phyloP scores from a whole-genome alignment of 2,797 vertebrate species.

The Sebastiscus albofasciatus region DNA sequence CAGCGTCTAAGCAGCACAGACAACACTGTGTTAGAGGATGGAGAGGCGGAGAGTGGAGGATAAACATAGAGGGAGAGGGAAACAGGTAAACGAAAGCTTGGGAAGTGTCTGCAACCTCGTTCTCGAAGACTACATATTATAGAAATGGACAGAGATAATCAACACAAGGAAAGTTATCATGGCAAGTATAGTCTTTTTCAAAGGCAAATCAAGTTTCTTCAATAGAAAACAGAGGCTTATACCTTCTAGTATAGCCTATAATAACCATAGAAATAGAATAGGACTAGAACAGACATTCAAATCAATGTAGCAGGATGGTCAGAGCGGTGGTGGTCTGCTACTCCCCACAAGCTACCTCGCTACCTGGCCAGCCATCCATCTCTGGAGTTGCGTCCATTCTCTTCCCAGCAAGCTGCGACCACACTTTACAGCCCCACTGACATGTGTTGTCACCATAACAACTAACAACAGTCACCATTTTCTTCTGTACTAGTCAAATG shows the following conservation, averaged over 20 bases:
- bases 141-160: neutral
- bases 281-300: neutral
- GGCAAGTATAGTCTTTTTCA: neutral
- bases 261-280: neutral
- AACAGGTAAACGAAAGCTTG: conserved; percentile 13
- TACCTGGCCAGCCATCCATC: too few relatives aligned
- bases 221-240: neutral
- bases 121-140: neutral
- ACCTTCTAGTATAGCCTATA: neutral
- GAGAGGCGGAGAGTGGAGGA: conserved; percentile 22
- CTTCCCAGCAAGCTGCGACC: too few relatives aligned
- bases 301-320: neutral
- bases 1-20: conserved; percentile 33
- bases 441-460: neutral
- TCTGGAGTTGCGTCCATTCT: too few relatives aligned
- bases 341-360: too few relatives aligned
- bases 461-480: neutral
- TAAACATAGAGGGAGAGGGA: conserved; percentile 22
- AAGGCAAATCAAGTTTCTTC: neutral
- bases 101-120: conserved; percentile 6
- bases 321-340: too few relatives aligned
- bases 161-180: neutral
- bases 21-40: conserved; percentile 37
- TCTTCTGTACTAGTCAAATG: neutral
- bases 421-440: too few relatives aligned